These are phyloP conservation scores for Alces alces DNA, from an alignment of 2,113 vertebrate species.

Conservation along the genomic window DNA sequence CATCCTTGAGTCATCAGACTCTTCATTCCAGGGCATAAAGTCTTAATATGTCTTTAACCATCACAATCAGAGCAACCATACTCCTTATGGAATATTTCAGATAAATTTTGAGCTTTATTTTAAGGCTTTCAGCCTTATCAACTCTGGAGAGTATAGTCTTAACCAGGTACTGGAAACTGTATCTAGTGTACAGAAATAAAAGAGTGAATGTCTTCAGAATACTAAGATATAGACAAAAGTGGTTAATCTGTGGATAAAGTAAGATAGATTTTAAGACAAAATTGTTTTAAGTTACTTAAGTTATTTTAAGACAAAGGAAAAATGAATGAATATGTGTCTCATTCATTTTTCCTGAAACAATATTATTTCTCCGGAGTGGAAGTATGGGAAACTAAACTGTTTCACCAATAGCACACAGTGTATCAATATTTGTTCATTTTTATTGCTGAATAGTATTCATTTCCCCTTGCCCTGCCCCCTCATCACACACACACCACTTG, in stretches of 20 bases:
- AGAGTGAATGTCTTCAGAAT: background rate
- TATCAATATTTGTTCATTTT: background rate
- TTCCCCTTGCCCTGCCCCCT: background rate
- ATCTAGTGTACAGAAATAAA: background rate
- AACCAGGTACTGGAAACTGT: background rate
- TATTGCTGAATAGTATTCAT: background rate
- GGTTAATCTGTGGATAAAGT: background rate
- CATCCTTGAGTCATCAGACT: background rate
- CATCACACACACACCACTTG: background rate
- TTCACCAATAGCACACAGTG: background rate
- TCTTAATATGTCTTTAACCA: background rate
- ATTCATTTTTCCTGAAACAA: background rate
- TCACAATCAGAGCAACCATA: background rate
- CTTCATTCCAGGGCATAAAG: background rate
- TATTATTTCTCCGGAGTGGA: background rate
- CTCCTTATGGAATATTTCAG: background rate
- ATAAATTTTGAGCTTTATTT: background rate
- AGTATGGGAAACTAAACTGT: background rate
- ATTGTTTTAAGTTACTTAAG: background rate
- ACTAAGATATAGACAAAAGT: background rate
- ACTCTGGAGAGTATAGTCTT: background rate
- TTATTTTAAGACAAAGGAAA: background rate
- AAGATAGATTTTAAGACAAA: background rate
- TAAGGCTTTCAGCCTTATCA: background rate
- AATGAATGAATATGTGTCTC: background rate